phyloP scores from a whole-genome alignment of 2,888 invertebrate genomes.

The Zygogramma bicolorata region DNA sequence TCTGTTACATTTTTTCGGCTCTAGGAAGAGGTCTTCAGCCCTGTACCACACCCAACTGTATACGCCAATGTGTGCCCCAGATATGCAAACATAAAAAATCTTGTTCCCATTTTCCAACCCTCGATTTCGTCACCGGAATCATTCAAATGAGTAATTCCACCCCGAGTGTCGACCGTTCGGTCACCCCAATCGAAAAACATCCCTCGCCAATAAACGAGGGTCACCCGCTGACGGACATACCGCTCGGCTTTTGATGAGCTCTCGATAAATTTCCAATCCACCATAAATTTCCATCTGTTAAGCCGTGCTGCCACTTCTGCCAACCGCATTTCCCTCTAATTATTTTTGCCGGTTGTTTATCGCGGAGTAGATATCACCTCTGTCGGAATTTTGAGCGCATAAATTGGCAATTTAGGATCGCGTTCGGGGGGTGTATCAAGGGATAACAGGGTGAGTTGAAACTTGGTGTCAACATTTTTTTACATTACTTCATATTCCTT shows the following conservation, averaged over 20 bases:
- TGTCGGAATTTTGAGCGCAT: slow-evolving; percentile 28
- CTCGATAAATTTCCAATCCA: slow-evolving; percentile 24
- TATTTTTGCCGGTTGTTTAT: slow-evolving; percentile 28
- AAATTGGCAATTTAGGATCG: slow-evolving; percentile 24
- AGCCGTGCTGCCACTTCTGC: slow-evolving; percentile 24
- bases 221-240: slow-evolving; percentile 4
- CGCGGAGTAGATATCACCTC: slow-evolving; percentile 19
- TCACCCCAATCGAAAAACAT: neutral
- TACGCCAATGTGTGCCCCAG: no score
- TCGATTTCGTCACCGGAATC: no score
- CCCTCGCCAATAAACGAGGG: neutral
- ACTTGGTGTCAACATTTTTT: neutral
- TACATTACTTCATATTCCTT: neutral
- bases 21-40: no score
- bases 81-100: no score
- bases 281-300: slow-evolving; percentile 31
- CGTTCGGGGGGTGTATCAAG: neutral
- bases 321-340: slow-evolving; percentile 25
- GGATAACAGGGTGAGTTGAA: neutral
- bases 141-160: no score
- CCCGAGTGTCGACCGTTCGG: neutral
- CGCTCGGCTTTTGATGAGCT: slow-evolving; percentile 18
- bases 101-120: no score
- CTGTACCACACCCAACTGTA: no score
- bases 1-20: no score